These are phyloP conservation scores for Cotesia typhae DNA, from an alignment of 1,140 invertebrate genomes.

Conservation along the genomic window DNA sequence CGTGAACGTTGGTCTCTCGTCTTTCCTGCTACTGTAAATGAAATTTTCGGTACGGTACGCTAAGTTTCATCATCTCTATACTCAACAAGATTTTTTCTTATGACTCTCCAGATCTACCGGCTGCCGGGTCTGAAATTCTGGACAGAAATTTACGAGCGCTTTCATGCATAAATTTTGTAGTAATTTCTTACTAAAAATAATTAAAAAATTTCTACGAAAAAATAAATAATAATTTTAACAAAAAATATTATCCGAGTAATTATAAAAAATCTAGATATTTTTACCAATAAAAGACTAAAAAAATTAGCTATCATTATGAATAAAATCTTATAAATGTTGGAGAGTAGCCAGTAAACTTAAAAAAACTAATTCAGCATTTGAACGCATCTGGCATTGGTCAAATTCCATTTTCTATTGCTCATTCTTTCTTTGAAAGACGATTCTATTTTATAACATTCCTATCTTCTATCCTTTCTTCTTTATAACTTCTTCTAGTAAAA, in stretches of 20 bases:
- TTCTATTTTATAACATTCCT: constrained; percentile 24
- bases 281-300: neutral
- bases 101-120: constrained; percentile 23
- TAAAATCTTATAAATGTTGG: constrained; percentile 10
- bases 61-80: constrained; percentile 4
- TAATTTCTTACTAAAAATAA: neutral
- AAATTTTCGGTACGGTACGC: constrained; percentile 13
- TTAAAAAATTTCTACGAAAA: constrained; percentile 4
- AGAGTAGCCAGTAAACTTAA: constrained; percentile 10
- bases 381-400: constrained; percentile 17
- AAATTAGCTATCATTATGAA: neutral
- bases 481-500: neutral
- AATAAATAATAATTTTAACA: no score
- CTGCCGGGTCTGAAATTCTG: neutral
- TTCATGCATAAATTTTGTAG: constrained; percentile 1
- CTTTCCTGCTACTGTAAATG: neutral
- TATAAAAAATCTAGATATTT: neutral
- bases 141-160: constrained; percentile 26
- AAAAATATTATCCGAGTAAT: neutral
- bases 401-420: constrained; percentile 30
- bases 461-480: constrained; percentile 2
- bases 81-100: constrained; percentile 21
- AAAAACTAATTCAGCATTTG: constrained; percentile 9
- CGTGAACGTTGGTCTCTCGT: constrained; percentile 12
- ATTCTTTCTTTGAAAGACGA: constrained; percentile 18